phyloP scores from a whole-genome alignment of 1,140 invertebrate species.

The Sitodiplosis mosellana region DNA sequence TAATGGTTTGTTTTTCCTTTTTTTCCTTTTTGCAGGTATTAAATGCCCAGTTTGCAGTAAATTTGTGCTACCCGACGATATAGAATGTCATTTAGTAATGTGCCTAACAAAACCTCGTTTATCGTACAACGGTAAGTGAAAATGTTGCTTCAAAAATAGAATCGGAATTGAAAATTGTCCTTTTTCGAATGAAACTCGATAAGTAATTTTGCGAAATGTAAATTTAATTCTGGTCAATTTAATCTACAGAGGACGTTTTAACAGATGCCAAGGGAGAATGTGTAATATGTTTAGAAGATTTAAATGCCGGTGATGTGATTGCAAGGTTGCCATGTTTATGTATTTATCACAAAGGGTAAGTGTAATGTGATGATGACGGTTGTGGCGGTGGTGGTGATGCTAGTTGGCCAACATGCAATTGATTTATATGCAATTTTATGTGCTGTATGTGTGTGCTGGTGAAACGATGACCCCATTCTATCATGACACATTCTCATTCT shows the following conservation, averaged over 20 bases:
- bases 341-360: slow-evolving; percentile 97
- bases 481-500: neutral
- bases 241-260: slow-evolving; percentile 80
- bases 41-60: slow-evolving; percentile 98
- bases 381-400: too few relatives aligned
- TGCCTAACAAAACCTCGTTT: slow-evolving; percentile 96
- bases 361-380: neutral
- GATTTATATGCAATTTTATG: neutral
- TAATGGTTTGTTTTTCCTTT: neutral
- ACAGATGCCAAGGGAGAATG: slow-evolving; percentile 93
- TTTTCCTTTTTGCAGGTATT: slow-evolving; percentile 48
- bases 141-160: neutral
- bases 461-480: neutral
- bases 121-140: slow-evolving; percentile 83
- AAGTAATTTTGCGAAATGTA: neutral
- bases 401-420: neutral
- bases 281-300: slow-evolving; percentile 95
- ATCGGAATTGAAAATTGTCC: neutral
- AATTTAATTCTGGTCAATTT: neutral
- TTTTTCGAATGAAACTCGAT: neutral
- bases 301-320: slow-evolving; percentile 85
- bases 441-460: neutral
- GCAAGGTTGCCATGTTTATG: slow-evolving; percentile 96
- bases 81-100: slow-evolving; percentile 97
- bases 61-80: slow-evolving; percentile 90